phyloP scores from a whole-genome alignment of 2,113 vertebrate genomes.

The Siphamia tubifer region DNA sequence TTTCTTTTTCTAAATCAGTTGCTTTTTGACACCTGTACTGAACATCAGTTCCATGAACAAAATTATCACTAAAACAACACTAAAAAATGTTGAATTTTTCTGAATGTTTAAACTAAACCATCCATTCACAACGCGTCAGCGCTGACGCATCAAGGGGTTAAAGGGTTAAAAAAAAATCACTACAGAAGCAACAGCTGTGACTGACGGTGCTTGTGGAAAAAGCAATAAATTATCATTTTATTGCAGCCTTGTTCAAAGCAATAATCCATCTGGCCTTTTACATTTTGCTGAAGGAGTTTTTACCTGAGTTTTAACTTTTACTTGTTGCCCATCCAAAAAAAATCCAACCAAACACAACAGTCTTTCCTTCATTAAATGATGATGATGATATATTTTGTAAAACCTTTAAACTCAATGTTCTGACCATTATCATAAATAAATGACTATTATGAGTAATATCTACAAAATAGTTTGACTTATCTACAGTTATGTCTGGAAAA shows the following conservation, averaged over 20 bases:
- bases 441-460: neutral
- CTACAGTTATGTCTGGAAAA: neutral
- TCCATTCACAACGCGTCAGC: too few relatives aligned
- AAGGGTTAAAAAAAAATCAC: neutral
- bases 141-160: too few relatives aligned
- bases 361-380: too few relatives aligned
- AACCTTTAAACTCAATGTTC: neutral
- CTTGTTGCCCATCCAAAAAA: too few relatives aligned
- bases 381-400: too few relatives aligned
- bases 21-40: too few relatives aligned
- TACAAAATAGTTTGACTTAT: neutral
- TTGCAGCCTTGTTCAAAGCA: neutral
- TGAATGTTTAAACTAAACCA: too few relatives aligned
- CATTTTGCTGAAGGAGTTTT: neutral
- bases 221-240: neutral
- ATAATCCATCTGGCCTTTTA: neutral
- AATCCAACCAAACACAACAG: neutral
- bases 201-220: neutral
- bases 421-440: neutral
- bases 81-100: too few relatives aligned
- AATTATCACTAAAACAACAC: too few relatives aligned
- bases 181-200: conserved; percentile 6
- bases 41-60: too few relatives aligned
- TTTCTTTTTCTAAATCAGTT: too few relatives aligned
- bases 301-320: neutral